Percentiles rank a stretch among this genome's conserved stretches.
Evolutionary conservation across 1,140 invertebrate genomes (phyloP).

Genomic region (Subanguina moxae): DNA sequence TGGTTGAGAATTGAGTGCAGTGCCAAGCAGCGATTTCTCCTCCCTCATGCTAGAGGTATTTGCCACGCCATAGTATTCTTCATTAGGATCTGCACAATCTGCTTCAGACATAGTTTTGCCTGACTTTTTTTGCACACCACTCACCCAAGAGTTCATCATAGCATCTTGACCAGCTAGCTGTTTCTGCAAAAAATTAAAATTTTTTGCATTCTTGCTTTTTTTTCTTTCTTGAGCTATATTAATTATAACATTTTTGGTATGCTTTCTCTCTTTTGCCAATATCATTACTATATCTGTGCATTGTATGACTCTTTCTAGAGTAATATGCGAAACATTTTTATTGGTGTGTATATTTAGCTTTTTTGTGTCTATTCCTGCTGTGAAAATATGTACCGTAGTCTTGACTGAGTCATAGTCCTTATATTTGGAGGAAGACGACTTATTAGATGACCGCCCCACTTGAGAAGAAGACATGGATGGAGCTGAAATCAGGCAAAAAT

Average conservation of each 20-base stretch:
- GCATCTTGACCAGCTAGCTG: conserved; percentile 5
- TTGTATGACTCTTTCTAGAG: no score
- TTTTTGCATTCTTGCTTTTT: neutral
- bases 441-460: conserved; percentile 2
- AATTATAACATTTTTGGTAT: no score
- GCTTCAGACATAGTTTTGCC: conserved; percentile 10
- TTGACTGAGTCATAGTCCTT: conserved; percentile 31
- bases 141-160: conserved; percentile 22
- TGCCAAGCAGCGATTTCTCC: neutral
- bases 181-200: conserved; percentile 14
- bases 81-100: conserved; percentile 25
- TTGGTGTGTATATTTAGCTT: neutral
- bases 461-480: neutral
- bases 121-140: conserved; percentile 11
- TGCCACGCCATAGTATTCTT: conserved; percentile 30
- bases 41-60: neutral
- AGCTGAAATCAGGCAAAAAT: conserved; percentile 5
- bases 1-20: neutral
- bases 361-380: neutral
- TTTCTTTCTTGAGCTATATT: neutral
- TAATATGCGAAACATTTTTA: no score
- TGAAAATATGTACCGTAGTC: conserved; percentile 34
- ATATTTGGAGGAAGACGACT: conserved; percentile 16
- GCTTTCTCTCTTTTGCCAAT: no score
- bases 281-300: no score